Conservation (phyloP, 2,888 invertebrate genomes). For the Sphecodes monilicornis region DNA sequence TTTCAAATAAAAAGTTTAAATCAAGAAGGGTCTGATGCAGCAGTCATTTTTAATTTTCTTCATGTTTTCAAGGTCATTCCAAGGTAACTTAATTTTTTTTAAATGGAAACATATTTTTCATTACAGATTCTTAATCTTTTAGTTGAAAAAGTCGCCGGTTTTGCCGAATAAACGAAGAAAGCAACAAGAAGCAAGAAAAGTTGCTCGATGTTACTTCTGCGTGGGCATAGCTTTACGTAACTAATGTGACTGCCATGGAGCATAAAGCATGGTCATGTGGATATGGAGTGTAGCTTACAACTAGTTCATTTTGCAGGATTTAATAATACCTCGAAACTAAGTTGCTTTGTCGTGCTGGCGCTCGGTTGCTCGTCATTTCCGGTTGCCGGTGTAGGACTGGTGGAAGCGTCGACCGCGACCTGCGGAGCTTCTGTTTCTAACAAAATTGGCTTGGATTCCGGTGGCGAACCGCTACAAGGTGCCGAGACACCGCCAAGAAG, state of each 20-base stretch:
- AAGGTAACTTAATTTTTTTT: no score
- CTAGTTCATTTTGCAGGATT: neutral
- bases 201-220: neutral
- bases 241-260: neutral
- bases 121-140: no score
- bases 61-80: no score
- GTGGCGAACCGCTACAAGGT: constrained; percentile 78
- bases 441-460: constrained; percentile 68
- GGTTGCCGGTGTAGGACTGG: constrained; percentile 69
- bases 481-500: constrained; percentile 78
- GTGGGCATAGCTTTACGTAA: neutral
- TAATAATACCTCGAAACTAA: constrained; percentile 84
- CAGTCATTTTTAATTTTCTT: no score
- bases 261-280: neutral
- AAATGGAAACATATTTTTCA: no score
- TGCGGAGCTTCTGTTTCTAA: constrained; percentile 62
- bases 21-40: no score
- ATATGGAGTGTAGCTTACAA: neutral
- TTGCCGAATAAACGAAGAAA: no score
- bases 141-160: no score
- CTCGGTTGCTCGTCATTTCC: constrained; percentile 77
- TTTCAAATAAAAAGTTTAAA: no score
- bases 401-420: constrained; percentile 61
- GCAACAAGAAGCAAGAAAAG: no score
- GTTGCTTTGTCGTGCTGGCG: constrained; percentile 80